These are phyloP conservation scores for Hypomecis punctinalis DNA, from an alignment of 2,888 invertebrate genomes.

Conservation along the genomic window DNA sequence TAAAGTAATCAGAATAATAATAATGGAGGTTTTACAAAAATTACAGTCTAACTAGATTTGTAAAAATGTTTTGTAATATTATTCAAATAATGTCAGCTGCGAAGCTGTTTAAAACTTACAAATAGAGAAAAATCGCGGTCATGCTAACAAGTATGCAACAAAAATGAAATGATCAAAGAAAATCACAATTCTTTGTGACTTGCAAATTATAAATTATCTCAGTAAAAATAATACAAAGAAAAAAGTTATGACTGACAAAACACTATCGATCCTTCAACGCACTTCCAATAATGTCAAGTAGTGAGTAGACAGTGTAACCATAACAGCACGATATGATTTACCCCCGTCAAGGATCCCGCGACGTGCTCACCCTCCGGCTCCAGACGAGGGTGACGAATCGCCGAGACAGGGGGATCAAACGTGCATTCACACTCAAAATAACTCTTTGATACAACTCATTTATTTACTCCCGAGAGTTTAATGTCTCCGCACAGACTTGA, in stretches of 20 bases:
- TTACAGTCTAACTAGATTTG: neutral
- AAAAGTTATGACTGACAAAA: neutral
- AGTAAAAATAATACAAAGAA: neutral
- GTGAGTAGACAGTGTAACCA: constrained; percentile 14
- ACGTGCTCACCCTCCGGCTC: constrained; percentile 26
- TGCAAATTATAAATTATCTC: neutral
- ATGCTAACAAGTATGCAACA: too few species aligned
- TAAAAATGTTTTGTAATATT: too few species aligned
- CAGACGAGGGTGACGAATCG: constrained; percentile 45
- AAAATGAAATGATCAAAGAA: neutral
- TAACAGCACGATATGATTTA: constrained; percentile 28
- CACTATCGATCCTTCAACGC: constrained; percentile 6
- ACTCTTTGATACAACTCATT: constrained; percentile 56
- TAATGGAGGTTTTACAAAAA: neutral
- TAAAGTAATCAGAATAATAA: constrained; percentile 11
- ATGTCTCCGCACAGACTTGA: constrained; percentile 18
- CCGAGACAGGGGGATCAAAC: constrained; percentile 57
- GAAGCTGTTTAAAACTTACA: too few species aligned
- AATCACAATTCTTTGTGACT: neutral
- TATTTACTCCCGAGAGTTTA: constrained; percentile 37
- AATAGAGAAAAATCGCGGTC: too few species aligned
- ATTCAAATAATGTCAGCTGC: too few species aligned
- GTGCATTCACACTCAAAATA: constrained; percentile 61
- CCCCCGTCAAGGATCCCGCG: constrained; percentile 14
- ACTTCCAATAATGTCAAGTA: constrained; percentile 7